Base-by-base conservation (phyloP, 2,113 vertebrate genomes). In the Cottus gobio region DNA sequence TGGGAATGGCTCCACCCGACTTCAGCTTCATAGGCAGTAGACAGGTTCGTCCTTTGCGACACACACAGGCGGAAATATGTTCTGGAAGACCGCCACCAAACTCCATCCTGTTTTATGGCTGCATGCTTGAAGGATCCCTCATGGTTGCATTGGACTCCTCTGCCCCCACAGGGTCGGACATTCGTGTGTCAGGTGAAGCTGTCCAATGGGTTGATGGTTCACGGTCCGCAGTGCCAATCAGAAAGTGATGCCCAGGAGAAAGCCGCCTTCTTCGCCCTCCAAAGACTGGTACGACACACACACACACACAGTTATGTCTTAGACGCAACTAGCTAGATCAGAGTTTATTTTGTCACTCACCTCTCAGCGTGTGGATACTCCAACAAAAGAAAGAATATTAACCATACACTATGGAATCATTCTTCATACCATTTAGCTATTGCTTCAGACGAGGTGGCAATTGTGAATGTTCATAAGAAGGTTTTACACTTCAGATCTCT, bases 211-310 rank as follows among this genome's bases (percentile, higher is more conserved):
- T 85, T 98, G 52, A 89, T 97, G 88, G 95, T 98, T 16, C 97
- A 96, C 0, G 97, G 98, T 2, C 97, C 97, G 0, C 97, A 97
- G 87, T 97, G 97, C 90, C 97, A 94, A 75, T 96, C 97, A 10
- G 97, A 99, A 92, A 95, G 93, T 30, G 97, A 99, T 72, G 97
- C 98, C 39, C 98, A 98, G 93, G 97, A 98, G 87, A 97, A 97
- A 81, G 97, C 98, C 7, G 97, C 97, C 0, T 90, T 97, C 72
- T 97, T 97, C 86, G 96, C 97, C 73, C 94, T 99, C 62, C 97
- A 98, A 46, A 96, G 95, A 66, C 92, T 99, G 96, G 98, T 99
- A 95, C 94, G 16, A 56, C 52, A 50, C 67, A 67, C 39, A 58
- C 12, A 69, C 7, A 18, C 11, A 12, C 52, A 13, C 52, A n/a